Evolutionary conservation across 1,140 invertebrate species (phyloP).

Genomic region (Drosophila hydei): DNA sequence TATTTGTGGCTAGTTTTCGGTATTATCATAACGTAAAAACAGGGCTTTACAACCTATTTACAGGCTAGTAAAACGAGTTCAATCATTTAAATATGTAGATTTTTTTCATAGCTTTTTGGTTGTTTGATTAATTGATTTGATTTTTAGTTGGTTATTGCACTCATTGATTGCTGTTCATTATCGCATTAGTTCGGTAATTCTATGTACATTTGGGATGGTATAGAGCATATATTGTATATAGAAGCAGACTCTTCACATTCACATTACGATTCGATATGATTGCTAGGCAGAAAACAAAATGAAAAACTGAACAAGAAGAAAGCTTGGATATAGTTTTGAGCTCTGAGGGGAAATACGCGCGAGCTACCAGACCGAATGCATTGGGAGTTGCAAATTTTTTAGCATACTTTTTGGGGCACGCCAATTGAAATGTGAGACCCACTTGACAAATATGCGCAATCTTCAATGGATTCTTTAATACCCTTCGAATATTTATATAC

Average conservation of each 20-base stretch:
- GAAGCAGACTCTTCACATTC: constrained; percentile 11
- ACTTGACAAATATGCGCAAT: neutral
- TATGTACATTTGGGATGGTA: constrained; percentile 26
- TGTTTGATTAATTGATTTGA: constrained; percentile 6
- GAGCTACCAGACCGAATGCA: neutral
- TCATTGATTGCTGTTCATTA: constrained; percentile 20
- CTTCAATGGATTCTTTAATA: no score
- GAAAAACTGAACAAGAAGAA: neutral
- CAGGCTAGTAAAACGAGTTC: constrained; percentile 84
- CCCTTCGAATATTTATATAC: no score
- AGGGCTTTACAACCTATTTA: constrained; percentile 84
- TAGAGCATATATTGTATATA: neutral
- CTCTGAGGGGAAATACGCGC: no score
- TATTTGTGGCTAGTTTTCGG: constrained; percentile 65
- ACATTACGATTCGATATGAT: neutral
- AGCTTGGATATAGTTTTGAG: neutral
- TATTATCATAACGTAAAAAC: constrained; percentile 79
- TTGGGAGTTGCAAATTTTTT: neutral
- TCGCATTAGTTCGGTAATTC: constrained; percentile 21
- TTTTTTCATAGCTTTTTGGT: constrained; percentile 8
- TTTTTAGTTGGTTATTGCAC: constrained; percentile 32
- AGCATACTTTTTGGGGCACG: constrained; percentile 23
- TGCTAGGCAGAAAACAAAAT: constrained; percentile 13
- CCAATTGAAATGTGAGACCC: neutral
- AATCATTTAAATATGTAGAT: constrained; percentile 59